Evolutionary conservation across 1,140 invertebrate species (phyloP), one percentile per base, ranked within the genome.

Genomic region (Ceratosolen fusciceps): DNA sequence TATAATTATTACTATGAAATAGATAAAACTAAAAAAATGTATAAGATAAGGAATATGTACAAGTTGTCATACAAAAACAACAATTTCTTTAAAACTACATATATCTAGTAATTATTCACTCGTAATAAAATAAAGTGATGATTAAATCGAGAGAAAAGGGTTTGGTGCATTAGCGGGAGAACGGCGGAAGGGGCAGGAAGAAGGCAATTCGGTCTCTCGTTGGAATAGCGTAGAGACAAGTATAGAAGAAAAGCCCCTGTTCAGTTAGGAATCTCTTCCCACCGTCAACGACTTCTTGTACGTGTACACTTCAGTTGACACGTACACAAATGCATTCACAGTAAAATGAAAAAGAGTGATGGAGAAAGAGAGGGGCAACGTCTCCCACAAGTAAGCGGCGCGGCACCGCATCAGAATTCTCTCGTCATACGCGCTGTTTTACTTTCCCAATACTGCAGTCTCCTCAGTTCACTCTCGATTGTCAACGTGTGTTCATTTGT

Each of bases 381-480:
- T 67, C 34, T 37, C 34, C 19, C 34, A 31, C 37, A n/a, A 67
- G 34, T 24, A n/a, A n/a, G 34, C 65, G 65, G 34, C 65, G 21
- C 34, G 7, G 37, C 65, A n/a, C 58, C 58, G 47, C 67, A 52
- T 29, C 14, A 47, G 71, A 81, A 16, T 16, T 16, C 75, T 82
- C 81, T 81, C 81, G 73, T 75, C 65, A 76, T 73, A 79, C 65
- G 56, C 82, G 75, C 31, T 19, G 52, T 79, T 79, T 79, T 62
- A 74, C 71, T 79, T 70, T 60, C 49, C 39, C 39, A 43, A 12
- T 43, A 43, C 39, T 52, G 3, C 49, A n/a, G n/a, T 24, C n/a
- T 74, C 65, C 81, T 87, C 88, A 88, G 86, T 88, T 86, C 84
- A 86, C 84, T 88, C 85, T 83, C 84, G 87, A 84, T 87, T 85